Conservation (phyloP, 2,888 invertebrate species). For the Dryadula phaetusa region DNA sequence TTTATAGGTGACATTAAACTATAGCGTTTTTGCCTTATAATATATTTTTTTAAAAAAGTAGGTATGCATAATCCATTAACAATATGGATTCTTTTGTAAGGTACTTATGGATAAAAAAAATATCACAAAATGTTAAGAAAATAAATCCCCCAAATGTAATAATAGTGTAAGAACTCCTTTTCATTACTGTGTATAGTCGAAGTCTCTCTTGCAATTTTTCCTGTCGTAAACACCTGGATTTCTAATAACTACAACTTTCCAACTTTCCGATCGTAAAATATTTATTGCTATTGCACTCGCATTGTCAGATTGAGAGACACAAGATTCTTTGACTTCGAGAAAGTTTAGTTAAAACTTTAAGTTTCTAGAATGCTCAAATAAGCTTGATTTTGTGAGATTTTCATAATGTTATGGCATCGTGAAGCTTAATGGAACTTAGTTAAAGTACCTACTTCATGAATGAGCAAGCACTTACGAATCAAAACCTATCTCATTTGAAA, state of each 20-base stretch:
- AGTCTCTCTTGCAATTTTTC: conserved; percentile 1
- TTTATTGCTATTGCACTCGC: conserved; percentile 29
- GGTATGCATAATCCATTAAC: too few relatives aligned
- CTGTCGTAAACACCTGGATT: background rate
- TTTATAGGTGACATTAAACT: too few relatives aligned
- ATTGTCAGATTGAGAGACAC: conserved; percentile 25
- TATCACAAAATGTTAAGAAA: background rate
- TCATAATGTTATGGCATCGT: conserved; percentile 1
- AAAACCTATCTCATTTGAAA: background rate
- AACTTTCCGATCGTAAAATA: conserved; percentile 30
- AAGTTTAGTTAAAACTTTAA: too few relatives aligned
- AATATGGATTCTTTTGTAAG: too few relatives aligned
- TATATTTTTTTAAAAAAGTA: too few relatives aligned
- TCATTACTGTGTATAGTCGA: conserved; percentile 1
- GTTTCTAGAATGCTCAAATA: conserved; percentile 8
- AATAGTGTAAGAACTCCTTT: background rate
- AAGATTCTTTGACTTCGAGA: conserved; percentile 10
- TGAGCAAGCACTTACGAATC: background rate
- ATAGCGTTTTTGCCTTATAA: too few relatives aligned
- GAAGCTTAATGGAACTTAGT: background rate
- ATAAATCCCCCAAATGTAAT: background rate
- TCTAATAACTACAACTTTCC: conserved; percentile 18
- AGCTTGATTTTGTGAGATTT: conserved; percentile 1
- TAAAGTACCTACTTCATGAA: background rate
- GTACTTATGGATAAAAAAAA: too few relatives aligned